Evolutionary conservation across 2,888 invertebrate species (phyloP).

Genomic region (Drosophila subsilvestris): DNA sequence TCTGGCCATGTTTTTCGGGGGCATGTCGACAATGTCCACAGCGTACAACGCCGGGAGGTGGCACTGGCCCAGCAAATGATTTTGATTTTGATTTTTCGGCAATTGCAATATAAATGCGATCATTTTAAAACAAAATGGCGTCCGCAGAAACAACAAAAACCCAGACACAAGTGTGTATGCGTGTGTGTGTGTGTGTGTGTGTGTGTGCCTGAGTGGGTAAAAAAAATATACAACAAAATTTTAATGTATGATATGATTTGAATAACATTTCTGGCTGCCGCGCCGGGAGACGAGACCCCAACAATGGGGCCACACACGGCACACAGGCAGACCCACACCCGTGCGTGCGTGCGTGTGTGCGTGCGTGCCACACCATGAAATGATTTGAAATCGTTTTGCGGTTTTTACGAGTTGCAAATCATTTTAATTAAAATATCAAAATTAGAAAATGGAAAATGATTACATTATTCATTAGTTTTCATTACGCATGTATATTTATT

Average conservation of each 20-base stretch:
- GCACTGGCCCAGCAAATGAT: slow-evolving; percentile 51
- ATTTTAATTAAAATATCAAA: slow-evolving; percentile 82
- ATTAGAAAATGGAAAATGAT: slow-evolving; percentile 80
- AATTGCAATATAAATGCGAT: slow-evolving; percentile 72
- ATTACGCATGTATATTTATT: slow-evolving; percentile 78
- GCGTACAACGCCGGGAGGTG: neutral
- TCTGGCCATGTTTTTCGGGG: slow-evolving; percentile 72
- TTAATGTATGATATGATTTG: slow-evolving; percentile 69
- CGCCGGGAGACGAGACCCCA: slow-evolving; percentile 14
- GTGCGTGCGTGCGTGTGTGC: neutral
- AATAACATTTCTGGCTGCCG: slow-evolving; percentile 61
- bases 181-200: slow-evolving; percentile 4
- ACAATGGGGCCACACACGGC: neutral
- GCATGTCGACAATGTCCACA: slow-evolving; percentile 43
- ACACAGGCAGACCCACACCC: neutral
- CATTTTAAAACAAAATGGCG: slow-evolving; percentile 69
- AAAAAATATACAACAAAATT: slow-evolving; percentile 21
- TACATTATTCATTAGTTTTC: slow-evolving; percentile 82
- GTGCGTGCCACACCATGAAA: slow-evolving; percentile 28
- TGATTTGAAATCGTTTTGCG: slow-evolving; percentile 80
- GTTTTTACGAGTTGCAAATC: slow-evolving; percentile 82
- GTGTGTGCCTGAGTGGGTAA: slow-evolving; percentile 3
- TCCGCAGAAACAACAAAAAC: slow-evolving; percentile 12
- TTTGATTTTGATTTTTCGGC: slow-evolving; percentile 63
- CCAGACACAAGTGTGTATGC: slow-evolving; percentile 14